These are phyloP conservation scores for Drosophila bunnanda DNA, from an alignment of 2,888 invertebrate genomes.

Conservation along the genomic window DNA sequence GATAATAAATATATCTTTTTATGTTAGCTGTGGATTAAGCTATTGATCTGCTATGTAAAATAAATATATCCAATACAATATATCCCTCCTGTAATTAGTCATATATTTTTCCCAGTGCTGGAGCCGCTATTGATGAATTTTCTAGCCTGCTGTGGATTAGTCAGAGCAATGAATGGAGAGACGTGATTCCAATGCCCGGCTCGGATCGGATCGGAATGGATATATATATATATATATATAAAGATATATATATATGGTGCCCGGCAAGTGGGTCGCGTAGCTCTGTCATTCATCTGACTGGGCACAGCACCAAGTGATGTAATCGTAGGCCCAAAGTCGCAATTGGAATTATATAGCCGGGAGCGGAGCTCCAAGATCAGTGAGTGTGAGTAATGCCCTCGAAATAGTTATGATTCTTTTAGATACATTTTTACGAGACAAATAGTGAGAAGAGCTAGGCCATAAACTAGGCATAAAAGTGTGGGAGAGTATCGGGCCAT, in stretches of 20 bases:
- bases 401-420: slow-evolving; percentile 1
- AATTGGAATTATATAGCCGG: slow-evolving; percentile 6
- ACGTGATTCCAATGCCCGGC: slow-evolving; percentile 7
- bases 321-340: slow-evolving; percentile 9
- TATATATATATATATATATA: not conserved
- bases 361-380: slow-evolving; percentile 11
- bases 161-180: slow-evolving; percentile 13
- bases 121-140: slow-evolving; percentile 4
- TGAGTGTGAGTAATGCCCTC: slow-evolving; percentile 5
- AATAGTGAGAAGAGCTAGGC: not conserved
- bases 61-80: no score
- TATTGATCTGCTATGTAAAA: no score
- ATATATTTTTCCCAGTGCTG: not conserved
- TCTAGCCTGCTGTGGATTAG: slow-evolving; percentile 4
- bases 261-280: slow-evolving; percentile 17
- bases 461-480: not conserved
- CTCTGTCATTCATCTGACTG: slow-evolving; percentile 5
- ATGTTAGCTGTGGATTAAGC: no score
- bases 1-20: no score
- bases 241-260: not conserved
- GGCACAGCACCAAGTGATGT: slow-evolving; percentile 8
- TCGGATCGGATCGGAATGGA: slow-evolving; percentile 3
- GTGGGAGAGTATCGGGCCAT: not conserved
- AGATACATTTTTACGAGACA: no score
- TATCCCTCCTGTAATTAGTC: no score